Evolutionary conservation across 2,797 vertebrate genomes (phyloP).

Genomic region (Channallabes apus): DNA sequence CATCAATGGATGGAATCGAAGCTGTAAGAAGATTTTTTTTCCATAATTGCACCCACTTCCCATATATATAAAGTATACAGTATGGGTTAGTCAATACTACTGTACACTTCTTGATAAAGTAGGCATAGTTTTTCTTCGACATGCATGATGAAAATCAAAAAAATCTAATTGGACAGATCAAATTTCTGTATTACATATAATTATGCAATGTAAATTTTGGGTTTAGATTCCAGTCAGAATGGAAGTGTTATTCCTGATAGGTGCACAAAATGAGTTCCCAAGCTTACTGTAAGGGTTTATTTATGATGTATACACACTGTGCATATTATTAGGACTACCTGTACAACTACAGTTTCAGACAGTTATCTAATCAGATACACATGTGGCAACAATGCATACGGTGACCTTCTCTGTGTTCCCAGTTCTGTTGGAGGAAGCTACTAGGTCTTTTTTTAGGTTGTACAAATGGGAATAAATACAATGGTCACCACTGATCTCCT

Average conservation of each 20-base stretch:
- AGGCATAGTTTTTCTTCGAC: neutral
- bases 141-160: neutral
- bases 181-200: no score
- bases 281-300: neutral
- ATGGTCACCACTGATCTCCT: no score
- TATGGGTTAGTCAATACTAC: neutral
- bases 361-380: neutral
- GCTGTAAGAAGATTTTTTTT: slow-evolving; percentile 54
- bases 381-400: neutral
- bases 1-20: slow-evolving; percentile 60
- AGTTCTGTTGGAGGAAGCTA: neutral
- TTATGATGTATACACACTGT: neutral
- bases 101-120: neutral
- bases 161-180: no score
- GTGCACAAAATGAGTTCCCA: no score
- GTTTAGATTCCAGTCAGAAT: neutral
- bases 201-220: neutral
- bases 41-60: neutral
- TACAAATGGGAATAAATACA: no score
- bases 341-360: neutral
- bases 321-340: neutral
- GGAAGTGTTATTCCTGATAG: neutral
- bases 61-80: neutral
- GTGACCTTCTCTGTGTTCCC: neutral
- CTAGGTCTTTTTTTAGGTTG: neutral